phyloP scores from a whole-genome alignment of 2,888 invertebrate species.

The Agapostemon virescens region DNA sequence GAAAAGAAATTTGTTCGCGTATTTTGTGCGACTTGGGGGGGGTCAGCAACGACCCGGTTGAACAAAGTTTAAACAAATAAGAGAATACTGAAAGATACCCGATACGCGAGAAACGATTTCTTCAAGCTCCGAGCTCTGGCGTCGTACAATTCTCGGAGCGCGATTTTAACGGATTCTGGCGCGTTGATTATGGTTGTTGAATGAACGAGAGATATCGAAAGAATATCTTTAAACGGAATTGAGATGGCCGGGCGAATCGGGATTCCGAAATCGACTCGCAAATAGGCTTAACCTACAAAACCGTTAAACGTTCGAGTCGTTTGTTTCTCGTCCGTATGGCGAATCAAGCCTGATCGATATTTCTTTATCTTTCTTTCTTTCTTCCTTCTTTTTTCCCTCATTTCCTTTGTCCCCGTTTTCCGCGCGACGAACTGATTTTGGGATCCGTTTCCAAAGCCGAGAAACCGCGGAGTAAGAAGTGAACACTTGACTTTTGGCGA shows the following conservation, averaged over 20 bases:
- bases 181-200: neutral
- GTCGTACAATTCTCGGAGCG: neutral
- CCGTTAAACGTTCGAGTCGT: neutral
- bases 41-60: neutral
- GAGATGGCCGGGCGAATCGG: neutral
- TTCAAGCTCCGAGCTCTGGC: neutral
- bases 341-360: neutral
- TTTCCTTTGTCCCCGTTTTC: conserved; percentile 1
- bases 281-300: conserved; percentile 14
- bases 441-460: neutral
- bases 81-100: neutral
- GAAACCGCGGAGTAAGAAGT: neutral
- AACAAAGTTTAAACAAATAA: neutral
- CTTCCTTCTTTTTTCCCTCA: neutral
- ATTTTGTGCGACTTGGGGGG: neutral
- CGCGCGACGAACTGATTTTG: conserved; percentile 16
- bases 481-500: neutral
- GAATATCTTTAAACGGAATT: conserved; percentile 24
- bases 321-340: neutral
- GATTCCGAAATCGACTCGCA: conserved; percentile 8
- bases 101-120: neutral
- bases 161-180: neutral
- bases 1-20: neutral
- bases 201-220: conserved; percentile 7
- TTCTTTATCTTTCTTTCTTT: too few relatives aligned